Evolutionary conservation across 2,113 vertebrate genomes (phyloP).

Genomic region (Corapipo altera): DNA sequence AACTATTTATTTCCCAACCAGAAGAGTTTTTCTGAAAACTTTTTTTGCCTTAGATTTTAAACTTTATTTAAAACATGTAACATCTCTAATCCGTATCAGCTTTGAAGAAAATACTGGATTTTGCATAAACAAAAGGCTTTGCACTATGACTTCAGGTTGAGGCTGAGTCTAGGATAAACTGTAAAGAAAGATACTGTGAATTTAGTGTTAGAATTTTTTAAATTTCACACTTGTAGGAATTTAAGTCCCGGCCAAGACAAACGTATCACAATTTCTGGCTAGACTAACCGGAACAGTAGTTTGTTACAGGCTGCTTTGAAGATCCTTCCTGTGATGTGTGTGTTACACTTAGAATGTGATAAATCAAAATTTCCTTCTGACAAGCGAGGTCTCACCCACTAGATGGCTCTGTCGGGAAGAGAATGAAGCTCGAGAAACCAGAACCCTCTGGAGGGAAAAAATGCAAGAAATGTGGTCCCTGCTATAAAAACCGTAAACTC

Average conservation of each 20-base stretch:
- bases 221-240: not conserved
- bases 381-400: not conserved
- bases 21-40: no score
- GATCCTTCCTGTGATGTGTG: rapidly evolving
- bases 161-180: not conserved
- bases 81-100: not conserved
- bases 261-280: not conserved
- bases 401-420: constrained; percentile 25
- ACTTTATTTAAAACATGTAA: not conserved
- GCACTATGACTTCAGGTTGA: not conserved
- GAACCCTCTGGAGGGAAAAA: not conserved
- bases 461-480: not conserved
- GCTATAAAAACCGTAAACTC: not conserved
- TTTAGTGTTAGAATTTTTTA: not conserved
- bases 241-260: not conserved
- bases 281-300: not conserved
- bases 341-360: not conserved
- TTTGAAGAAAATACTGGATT: not conserved
- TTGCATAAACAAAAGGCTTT: not conserved
- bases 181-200: not conserved
- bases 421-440: not conserved
- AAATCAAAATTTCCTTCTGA: not conserved
- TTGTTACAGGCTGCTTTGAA: not conserved
- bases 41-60: not conserved
- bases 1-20: not conserved